These are phyloP conservation scores for Epicampocera succincta DNA, from an alignment of 2,888 invertebrate species.

Conservation along the genomic window DNA sequence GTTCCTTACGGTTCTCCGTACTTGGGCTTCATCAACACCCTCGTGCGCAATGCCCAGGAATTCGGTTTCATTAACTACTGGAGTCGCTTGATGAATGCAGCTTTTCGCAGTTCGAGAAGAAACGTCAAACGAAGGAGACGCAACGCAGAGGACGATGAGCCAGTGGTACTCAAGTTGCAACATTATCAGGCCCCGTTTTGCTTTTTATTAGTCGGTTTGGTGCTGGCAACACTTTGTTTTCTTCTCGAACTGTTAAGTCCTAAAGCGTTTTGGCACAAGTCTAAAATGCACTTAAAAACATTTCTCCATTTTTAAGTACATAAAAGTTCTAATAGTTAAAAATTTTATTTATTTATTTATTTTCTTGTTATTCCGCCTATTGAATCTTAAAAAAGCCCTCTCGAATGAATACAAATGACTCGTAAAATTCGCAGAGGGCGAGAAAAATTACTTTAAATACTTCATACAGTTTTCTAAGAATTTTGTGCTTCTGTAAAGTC, in stretches of 20 bases:
- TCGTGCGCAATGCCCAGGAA: conserved; percentile 82
- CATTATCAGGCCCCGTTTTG: conserved; percentile 79
- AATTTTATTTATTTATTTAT: too few relatives aligned
- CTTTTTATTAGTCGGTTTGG: conserved; percentile 75
- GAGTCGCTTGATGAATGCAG: conserved; percentile 76
- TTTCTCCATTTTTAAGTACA: neutral
- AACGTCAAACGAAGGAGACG: conserved; percentile 67
- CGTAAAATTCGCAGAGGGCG: too few relatives aligned
- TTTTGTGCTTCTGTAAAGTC: too few relatives aligned
- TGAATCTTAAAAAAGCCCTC: too few relatives aligned
- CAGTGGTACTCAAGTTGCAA: conserved; percentile 75
- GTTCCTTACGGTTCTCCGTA: conserved; percentile 85
- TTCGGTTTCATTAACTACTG: conserved; percentile 83
- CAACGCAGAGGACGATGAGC: conserved; percentile 74
- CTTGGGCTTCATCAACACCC: conserved; percentile 82
- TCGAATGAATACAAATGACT: too few relatives aligned
- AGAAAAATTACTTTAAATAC: too few relatives aligned
- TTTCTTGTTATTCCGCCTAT: too few relatives aligned
- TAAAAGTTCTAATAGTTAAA: too few relatives aligned
- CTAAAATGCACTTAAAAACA: neutral
- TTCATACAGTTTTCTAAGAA: too few relatives aligned
- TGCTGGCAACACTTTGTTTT: conserved; percentile 72
- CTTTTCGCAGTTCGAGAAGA: conserved; percentile 74
- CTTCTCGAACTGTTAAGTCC: conserved; percentile 71
- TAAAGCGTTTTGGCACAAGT: conserved; percentile 1